Evolutionary conservation across 2,797 vertebrate genomes (phyloP).

Genomic region (Apogon hyalosoma): DNA sequence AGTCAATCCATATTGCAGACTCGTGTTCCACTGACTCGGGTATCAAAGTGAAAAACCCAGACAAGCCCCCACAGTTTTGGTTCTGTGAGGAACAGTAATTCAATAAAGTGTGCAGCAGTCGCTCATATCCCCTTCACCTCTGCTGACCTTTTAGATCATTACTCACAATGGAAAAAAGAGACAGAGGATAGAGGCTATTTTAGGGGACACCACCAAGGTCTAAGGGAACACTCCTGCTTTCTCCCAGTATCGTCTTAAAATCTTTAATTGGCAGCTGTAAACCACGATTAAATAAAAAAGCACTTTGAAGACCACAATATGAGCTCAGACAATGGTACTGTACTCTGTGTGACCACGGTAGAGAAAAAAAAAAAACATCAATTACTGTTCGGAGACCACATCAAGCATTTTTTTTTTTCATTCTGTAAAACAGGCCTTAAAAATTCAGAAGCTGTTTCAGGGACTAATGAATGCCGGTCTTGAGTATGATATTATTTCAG

Average conservation of each 20-base stretch:
- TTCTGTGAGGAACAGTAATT: slow-evolving; percentile 57
- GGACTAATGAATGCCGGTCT: slow-evolving; percentile 75
- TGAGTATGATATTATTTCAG: slow-evolving; percentile 80
- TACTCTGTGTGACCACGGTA: slow-evolving; percentile 31
- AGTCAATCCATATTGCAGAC: slow-evolving; percentile 14
- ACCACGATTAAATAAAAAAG: slow-evolving; percentile 78
- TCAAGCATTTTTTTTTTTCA: slow-evolving; percentile 62
- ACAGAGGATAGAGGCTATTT: slow-evolving; percentile 67
- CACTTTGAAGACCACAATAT: slow-evolving; percentile 72
- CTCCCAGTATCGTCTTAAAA: slow-evolving; percentile 74
- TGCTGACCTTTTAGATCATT: slow-evolving; percentile 73
- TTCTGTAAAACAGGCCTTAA: slow-evolving; percentile 77
- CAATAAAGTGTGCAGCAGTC: slow-evolving; percentile 62
- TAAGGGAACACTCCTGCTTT: slow-evolving; percentile 64
- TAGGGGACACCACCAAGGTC: slow-evolving; percentile 70
- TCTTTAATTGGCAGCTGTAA: slow-evolving; percentile 81
- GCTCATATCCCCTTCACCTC: slow-evolving; percentile 69
- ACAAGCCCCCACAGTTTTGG: slow-evolving; percentile 20
- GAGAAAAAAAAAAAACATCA: slow-evolving; percentile 46
- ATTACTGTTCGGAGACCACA: slow-evolving; percentile 67
- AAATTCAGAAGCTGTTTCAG: slow-evolving; percentile 77
- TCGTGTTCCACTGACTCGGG: slow-evolving; percentile 10
- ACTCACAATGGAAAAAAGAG: slow-evolving; percentile 67
- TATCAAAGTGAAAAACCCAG: slow-evolving; percentile 30
- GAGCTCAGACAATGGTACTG: slow-evolving; percentile 60